A percentile compares a stretch with the other conserved stretches of the same genome.
Conservation (phyloP, 2,888 invertebrate genomes). For the Fragum fragum region DNA sequence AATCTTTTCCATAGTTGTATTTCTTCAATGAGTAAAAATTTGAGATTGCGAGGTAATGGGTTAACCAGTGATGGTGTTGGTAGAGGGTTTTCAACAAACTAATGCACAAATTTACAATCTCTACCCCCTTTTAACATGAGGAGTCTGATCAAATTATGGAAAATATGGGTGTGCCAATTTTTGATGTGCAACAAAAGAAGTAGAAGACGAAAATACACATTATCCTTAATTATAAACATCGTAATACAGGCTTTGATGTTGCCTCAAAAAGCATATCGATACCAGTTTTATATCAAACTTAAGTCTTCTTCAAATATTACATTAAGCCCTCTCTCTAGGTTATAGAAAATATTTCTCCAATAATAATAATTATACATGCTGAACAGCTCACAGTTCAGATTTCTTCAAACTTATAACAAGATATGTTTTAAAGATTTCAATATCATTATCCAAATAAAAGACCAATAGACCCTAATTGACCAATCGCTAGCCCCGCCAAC, state of each 20-base stretch:
- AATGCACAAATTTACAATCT: too few relatives aligned
- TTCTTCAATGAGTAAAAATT: too few relatives aligned
- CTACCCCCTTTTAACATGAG: neutral
- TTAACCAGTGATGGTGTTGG: too few relatives aligned
- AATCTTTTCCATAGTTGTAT: too few relatives aligned
- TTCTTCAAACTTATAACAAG: too few relatives aligned
- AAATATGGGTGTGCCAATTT: neutral
- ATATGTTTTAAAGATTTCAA: too few relatives aligned
- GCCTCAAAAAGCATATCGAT: neutral
- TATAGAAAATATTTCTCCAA: neutral
- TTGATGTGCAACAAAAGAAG: slow-evolving; percentile 6
- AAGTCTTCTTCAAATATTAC: slow-evolving; percentile 6
- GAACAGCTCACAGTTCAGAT: too few relatives aligned
- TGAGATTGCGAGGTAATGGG: too few relatives aligned
- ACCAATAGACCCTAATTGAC: too few relatives aligned
- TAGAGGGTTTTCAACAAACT: too few relatives aligned
- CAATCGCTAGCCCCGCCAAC: too few relatives aligned
- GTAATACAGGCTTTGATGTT: slow-evolving; percentile 4
- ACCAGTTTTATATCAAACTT: slow-evolving; percentile 7
- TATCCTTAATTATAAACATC: slow-evolving; percentile 10
- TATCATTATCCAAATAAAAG: too few relatives aligned
- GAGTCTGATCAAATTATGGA: slow-evolving; percentile 2
- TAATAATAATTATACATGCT: neutral
- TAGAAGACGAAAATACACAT: neutral
- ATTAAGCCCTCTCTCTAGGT: neutral